Evolutionary conservation across 1,140 invertebrate species (phyloP), one percentile per base, ranked within the genome.

Genomic region (Drosophila truncata): DNA sequence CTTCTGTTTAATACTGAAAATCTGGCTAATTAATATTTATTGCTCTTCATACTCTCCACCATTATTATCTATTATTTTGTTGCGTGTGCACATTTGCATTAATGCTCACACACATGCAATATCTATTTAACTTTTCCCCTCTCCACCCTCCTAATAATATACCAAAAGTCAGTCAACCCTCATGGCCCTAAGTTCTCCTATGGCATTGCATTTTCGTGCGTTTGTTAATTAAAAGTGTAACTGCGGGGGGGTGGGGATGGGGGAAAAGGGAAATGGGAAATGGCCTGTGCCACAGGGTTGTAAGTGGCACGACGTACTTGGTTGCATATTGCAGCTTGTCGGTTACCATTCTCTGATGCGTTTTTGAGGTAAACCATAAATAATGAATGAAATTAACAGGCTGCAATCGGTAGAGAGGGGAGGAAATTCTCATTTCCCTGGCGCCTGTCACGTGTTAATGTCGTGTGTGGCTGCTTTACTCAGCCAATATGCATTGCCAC

Each of bases 351-450:
- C 61, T 67, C 65, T 72, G 78, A 87, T 87, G 84, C 84, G 84
- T 88, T 88, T 88, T 90, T 83, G 81, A 85, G 85, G 85, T 90
- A 90, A 90, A 65, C 85, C 85, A 82, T 90, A 90, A 90, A 90
- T 90, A 90, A 90, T 90, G 85, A 90, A 90, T 90, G 85, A 90
- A 90, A 90, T 90, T 90, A 90, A 90, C 85, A 90, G 80, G 78
- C 81, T 64, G 37, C 39, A 42, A 14, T 11, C 5, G n/a, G 2
- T 11, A 4, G 52, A 2, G 49, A 1, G 14, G 27, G 20, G 1
- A 23, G 20, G 25, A 39, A 57, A 50, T 42, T 71, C 66, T 25
- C 66, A 63, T 47, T 75, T 65, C 73, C 39, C 52, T 11, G 71
- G 47, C 41, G 23, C 46, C 52, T 75, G 71, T 75, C 73, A 75